phyloP scores from a whole-genome alignment of 2,888 invertebrate genomes.

The Parelbella ahira region DNA sequence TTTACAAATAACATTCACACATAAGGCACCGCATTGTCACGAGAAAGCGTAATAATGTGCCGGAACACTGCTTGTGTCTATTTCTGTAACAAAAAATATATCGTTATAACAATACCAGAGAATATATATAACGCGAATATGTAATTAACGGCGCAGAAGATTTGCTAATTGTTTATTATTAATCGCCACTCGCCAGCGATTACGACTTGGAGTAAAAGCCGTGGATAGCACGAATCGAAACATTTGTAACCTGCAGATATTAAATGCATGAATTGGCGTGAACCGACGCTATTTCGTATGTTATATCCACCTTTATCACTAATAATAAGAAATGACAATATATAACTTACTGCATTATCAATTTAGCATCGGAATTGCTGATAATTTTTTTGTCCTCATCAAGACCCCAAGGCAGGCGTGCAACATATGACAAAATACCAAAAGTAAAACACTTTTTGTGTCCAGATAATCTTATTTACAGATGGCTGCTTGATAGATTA shows the following conservation, averaged over 20 bases:
- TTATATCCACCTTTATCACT: conserved; percentile 29
- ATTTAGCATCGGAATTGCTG: conserved; percentile 68
- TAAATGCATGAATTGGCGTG: conserved; percentile 36
- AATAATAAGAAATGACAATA: conserved; percentile 38
- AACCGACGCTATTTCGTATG: conserved; percentile 24
- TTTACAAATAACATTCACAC: conserved; percentile 51
- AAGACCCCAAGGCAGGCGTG: conserved; percentile 77
- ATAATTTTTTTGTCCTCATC: conserved; percentile 76
- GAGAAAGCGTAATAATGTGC: conserved; percentile 62
- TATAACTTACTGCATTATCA: conserved; percentile 76
- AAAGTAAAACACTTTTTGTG: conserved; percentile 50
- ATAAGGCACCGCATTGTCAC: conserved; percentile 67
- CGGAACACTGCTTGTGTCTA: conserved; percentile 67
- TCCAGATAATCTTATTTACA: conserved; percentile 42
- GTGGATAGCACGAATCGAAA: conserved; percentile 31
- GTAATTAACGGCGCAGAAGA: conserved; percentile 15
- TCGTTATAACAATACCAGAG: conserved; percentile 24
- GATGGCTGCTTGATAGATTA: conserved; percentile 40
- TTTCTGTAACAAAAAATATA: conserved; percentile 71
- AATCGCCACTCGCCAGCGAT: conserved; percentile 31
- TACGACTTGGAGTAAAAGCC: conserved; percentile 29
- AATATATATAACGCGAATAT: conserved; percentile 12
- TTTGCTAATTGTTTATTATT: conserved; percentile 27
- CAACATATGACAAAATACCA: conserved; percentile 75
- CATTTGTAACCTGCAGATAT: conserved; percentile 53